A percentile compares a stretch with the other conserved stretches of the same genome.
These are phyloP conservation scores for Amblyopsis rosae DNA, from an alignment of 2,113 vertebrate genomes.

Conservation along the genomic window DNA sequence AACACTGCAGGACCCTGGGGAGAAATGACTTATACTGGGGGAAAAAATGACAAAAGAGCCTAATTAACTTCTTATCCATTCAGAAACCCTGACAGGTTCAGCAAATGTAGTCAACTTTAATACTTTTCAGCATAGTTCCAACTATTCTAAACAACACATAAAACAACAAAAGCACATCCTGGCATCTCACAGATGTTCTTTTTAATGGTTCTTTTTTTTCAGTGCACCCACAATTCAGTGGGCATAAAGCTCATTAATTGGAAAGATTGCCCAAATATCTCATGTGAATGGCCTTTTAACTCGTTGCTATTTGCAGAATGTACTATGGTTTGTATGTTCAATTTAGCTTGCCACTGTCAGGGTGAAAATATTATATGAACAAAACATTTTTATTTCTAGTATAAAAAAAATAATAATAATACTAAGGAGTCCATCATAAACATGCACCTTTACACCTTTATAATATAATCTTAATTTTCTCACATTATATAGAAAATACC, in stretches of 20 bases:
- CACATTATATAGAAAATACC: conserved; percentile 32
- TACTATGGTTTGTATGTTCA: conserved; percentile 3
- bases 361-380: conserved; percentile 33
- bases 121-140: conserved; percentile 29
- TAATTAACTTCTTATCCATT: conserved; percentile 50
- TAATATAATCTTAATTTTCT: conserved; percentile 32
- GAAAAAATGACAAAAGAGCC: conserved; percentile 41
- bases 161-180: conserved; percentile 24
- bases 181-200: conserved; percentile 47
- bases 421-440: conserved; percentile 47
- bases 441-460: conserved; percentile 48
- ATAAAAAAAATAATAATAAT: conserved; percentile 56
- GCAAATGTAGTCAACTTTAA: conserved; percentile 58
- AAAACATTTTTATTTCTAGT: conserved; percentile 34
- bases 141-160: conserved; percentile 15
- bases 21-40: conserved; percentile 17
- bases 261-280: conserved; percentile 52
- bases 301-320: conserved; percentile 21
- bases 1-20: neutral
- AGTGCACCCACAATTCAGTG: conserved; percentile 17
- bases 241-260: conserved; percentile 35
- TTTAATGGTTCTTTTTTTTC: conserved; percentile 46
- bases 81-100: conserved; percentile 51
- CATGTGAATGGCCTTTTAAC: conserved; percentile 41
- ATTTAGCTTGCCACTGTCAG: conserved; percentile 40